Conservation (phyloP, 2,113 vertebrate species). For the Amphiprion percula region DNA sequence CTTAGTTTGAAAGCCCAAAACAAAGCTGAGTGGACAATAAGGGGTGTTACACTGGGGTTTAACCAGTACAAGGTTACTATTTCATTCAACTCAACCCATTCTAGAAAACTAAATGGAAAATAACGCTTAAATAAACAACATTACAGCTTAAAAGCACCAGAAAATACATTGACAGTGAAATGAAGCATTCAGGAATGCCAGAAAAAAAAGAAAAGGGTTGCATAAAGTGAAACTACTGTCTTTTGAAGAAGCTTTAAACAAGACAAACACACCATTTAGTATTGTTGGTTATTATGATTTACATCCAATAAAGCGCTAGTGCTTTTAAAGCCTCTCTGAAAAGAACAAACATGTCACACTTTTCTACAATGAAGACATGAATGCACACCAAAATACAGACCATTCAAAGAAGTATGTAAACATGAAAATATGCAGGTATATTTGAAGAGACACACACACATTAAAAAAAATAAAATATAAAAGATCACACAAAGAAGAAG, state of each 20-base stretch:
- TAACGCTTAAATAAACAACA: not conserved
- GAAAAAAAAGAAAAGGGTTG: slow-evolving; percentile 6
- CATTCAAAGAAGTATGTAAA: slow-evolving; percentile 36
- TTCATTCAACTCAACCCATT: not conserved
- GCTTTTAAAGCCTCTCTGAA: slow-evolving; percentile 17
- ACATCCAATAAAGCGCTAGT: slow-evolving; percentile 11
- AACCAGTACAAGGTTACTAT: not conserved
- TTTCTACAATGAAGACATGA: slow-evolving; percentile 10
- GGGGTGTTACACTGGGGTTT: not conserved
- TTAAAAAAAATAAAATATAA: not conserved
- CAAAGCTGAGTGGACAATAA: not conserved
- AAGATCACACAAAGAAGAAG: slow-evolving; percentile 24
- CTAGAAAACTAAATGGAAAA: slow-evolving; percentile 5
- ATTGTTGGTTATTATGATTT: slow-evolving; percentile 26
- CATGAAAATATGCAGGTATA: slow-evolving; percentile 41
- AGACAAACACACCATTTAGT: slow-evolving; percentile 30
- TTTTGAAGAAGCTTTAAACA: slow-evolving; percentile 36
- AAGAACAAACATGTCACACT: not conserved
- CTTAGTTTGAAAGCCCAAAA: not conserved
- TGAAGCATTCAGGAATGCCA: slow-evolving; percentile 3
- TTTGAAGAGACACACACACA: slow-evolving; percentile 21
- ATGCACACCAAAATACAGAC: slow-evolving; percentile 8
- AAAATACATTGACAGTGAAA: not conserved
- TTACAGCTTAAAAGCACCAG: not conserved
- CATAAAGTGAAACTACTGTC: not conserved